Evolutionary conservation across 2,888 invertebrate species (phyloP), one percentile per base, ranked within the genome.

Genomic region (Tetropium fuscum): DNA sequence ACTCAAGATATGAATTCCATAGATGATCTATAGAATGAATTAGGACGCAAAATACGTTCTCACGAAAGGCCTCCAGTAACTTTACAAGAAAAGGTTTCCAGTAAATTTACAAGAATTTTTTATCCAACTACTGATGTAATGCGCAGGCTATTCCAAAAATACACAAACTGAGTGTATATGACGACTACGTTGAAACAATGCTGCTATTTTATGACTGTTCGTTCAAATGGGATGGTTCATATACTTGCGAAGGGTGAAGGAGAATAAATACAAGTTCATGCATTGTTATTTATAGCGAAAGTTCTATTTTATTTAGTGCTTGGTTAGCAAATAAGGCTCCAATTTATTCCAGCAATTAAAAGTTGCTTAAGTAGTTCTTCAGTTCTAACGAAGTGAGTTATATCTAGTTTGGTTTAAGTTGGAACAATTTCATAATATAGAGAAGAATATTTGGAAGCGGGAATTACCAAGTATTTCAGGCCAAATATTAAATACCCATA

Each of bases 201-300:
- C 15, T 34, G 34, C 34, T 34, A 7, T 34, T 34, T 34, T 6
- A 6, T 11, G 13, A 34, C 34, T 4, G 34, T 34, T 34, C 11
- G 15, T 34, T 34, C 34, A 34, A 34, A 34, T 34, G 1, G 34
- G 15, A 34, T 34, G 13, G 11, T 15, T 34, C 15, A 13, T 34
- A 34, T 13, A 13, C 11, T 15, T 15, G 15, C 13, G 15, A 34
- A 15, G 13, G 13, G 34, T 5, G 13, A 11, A 15, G 15, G 34
- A 3, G 11, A 15, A 34, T 34, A 34, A 34, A 34, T 34, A 34
- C 15, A 34, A 15, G 13, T 34, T 34, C 11, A 15, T 34, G 34
- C 13, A 13, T 34, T 34, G 34, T 34, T 34, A 34, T 34, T 34
- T 34, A 34, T 34, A 6, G 34, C 8, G 34, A 13, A 34, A 34